A percentile compares a stretch with the other conserved stretches of the same genome.
phyloP scores from a whole-genome alignment of 2,888 invertebrate genomes.

The Pammene aurita region DNA sequence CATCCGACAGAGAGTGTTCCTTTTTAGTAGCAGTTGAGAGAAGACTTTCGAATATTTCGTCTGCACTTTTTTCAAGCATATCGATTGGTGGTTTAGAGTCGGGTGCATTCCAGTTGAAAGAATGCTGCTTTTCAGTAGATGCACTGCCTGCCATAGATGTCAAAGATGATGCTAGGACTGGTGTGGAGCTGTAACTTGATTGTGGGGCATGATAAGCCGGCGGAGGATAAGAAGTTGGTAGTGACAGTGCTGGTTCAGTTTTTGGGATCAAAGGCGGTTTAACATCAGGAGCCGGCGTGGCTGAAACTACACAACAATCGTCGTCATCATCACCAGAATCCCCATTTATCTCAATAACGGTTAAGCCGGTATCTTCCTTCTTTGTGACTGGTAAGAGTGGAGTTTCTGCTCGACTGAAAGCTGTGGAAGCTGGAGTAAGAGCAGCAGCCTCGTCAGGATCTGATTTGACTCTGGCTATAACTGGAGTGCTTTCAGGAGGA shows the following conservation, averaged over 20 bases:
- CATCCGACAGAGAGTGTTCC: conserved; percentile 68
- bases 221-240: conserved; percentile 56
- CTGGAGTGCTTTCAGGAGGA: conserved; percentile 55
- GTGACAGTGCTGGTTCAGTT: conserved; percentile 57
- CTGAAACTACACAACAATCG: conserved; percentile 77
- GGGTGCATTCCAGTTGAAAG: conserved; percentile 78
- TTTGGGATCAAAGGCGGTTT: conserved; percentile 71
- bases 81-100: conserved; percentile 74
- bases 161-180: conserved; percentile 51
- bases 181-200: conserved; percentile 51
- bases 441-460: conserved; percentile 56
- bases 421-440: conserved; percentile 18
- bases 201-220: conserved; percentile 58
- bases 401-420: conserved; percentile 43
- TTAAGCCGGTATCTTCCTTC: conserved; percentile 63
- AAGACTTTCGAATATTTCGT: conserved; percentile 77
- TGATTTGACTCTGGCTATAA: conserved; percentile 67
- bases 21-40: conserved; percentile 71
- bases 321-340: conserved; percentile 79
- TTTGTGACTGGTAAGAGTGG: conserved; percentile 68
- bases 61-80: conserved; percentile 75
- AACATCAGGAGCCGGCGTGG: conserved; percentile 73
- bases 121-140: conserved; percentile 75
- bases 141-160: conserved; percentile 50
- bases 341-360: conserved; percentile 77